A percentile compares a stretch with the other conserved stretches of the same genome.
phyloP scores from a whole-genome alignment of 2,888 invertebrate genomes.

The Bombylius discolor region DNA sequence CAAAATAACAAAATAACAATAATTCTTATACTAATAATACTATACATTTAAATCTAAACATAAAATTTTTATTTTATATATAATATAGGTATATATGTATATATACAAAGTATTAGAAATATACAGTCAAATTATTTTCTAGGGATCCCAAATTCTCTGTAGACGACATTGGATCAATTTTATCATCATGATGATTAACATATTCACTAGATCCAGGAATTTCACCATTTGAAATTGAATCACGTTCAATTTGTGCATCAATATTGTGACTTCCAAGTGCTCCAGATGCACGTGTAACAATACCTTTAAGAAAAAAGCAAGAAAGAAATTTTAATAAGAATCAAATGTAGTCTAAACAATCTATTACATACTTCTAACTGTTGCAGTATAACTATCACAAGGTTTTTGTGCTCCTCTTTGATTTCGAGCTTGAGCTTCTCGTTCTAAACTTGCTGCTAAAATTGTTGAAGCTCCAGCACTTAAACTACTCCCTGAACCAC shows the following conservation, averaged over 20 bases:
- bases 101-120: conserved; percentile 34
- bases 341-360: not conserved
- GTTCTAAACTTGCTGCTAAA: conserved; percentile 41
- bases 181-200: conserved; percentile 7
- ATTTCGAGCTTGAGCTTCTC: conserved; percentile 33
- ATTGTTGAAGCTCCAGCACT: conserved; percentile 47
- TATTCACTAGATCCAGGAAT: not conserved
- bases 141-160: conserved; percentile 35
- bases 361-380: conserved; percentile 42
- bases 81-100: no score
- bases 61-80: no score
- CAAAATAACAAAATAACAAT: no score
- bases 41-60: no score
- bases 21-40: no score
- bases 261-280: conserved; percentile 31
- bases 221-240: conserved; percentile 24
- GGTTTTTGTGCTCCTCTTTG: conserved; percentile 32
- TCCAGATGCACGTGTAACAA: conserved; percentile 38
- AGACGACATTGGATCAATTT: conserved; percentile 30
- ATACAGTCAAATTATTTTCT: conserved; percentile 47
- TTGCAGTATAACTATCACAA: conserved; percentile 39
- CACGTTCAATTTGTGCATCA: conserved; percentile 36
- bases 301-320: conserved; percentile 27
- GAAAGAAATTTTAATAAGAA: not conserved
- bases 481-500: conserved; percentile 43